Base-by-base conservation (phyloP, 2,888 invertebrate species). In the Drosophila tripunctata region DNA sequence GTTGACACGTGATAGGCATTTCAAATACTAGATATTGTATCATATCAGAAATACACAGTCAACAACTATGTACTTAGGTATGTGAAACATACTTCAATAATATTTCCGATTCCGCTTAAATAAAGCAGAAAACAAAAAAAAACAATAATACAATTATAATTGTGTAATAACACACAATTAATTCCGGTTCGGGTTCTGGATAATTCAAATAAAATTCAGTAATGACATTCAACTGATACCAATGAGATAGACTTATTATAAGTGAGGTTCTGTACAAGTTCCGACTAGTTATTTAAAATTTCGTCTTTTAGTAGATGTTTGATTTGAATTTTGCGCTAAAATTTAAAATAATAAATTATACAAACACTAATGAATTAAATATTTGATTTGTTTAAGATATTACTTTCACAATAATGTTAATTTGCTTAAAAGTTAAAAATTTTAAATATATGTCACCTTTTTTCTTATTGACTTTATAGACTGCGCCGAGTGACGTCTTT, bases 41-140 rank as follows among this genome's bases (percentile, higher is more conserved):
- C 27, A n/a, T n/a, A n/a, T n/a, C 21, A 10, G 27, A 38, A 22
- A 40, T n/a, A 2, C 19, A n/a, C n/a, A 4, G 19, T 21, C 33
- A 21, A 40, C 31, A 5, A 30, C 50, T 15, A 21, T 27, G 15
- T 41, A 33, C 15, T 56, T 38, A 38, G 14, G 14, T 24, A 24
- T 40, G n/a, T 19, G 22, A 35, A 47, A 48, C 51, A 40, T 47
- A 58, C 27, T 51, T 36, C 40, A 45, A 63, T 44, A 57, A 43
- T 55, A 47, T 63, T 80, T 80, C 69, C 81, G 72, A 80, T 80
- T 75, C 69, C 72, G 78, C 62, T 35, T 8, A 56, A 48, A 52
- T 54, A 41, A 41, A 24, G 19, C 48, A 36, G 36, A 14, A 10
- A 31, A 45, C n/a, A 35, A 2, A 50, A 44, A 31, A 4, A 40